These are phyloP conservation scores for Muraenolepis orangiensis DNA, from an alignment of 2,797 vertebrate species.

Conservation along the genomic window DNA sequence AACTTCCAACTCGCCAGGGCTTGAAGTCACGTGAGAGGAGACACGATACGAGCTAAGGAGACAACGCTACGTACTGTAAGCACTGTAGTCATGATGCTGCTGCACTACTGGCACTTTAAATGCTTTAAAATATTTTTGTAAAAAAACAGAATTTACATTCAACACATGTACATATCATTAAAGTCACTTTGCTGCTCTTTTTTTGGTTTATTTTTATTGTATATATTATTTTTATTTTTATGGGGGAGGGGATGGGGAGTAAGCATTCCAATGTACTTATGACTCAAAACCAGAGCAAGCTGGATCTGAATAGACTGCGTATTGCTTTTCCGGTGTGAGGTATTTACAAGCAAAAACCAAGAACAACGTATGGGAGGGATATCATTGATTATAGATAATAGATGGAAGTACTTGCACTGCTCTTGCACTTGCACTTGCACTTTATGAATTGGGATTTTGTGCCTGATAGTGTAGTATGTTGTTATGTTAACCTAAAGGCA, in stretches of 20 bases:
- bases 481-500: neutral
- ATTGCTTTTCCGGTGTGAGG: neutral
- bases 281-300: neutral
- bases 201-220: too few relatives aligned
- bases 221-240: too few relatives aligned
- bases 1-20: conserved; percentile 13
- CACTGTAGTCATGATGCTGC: neutral
- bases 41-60: neutral
- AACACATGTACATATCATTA: too few relatives aligned
- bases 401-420: neutral
- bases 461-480: neutral
- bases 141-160: too few relatives aligned
- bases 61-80: neutral
- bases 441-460: too few relatives aligned
- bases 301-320: neutral
- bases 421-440: too few relatives aligned
- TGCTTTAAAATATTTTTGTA: too few relatives aligned
- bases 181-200: too few relatives aligned
- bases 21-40: conserved; percentile 5
- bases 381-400: neutral
- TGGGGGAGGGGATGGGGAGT: too few relatives aligned
- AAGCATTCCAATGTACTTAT: too few relatives aligned
- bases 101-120: too few relatives aligned
- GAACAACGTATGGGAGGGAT: neutral
- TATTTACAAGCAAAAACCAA: neutral